Evolutionary conservation across 1,140 invertebrate species (phyloP), one percentile per base, ranked within the genome.

Genomic region (Neoseiulus cucumeris): DNA sequence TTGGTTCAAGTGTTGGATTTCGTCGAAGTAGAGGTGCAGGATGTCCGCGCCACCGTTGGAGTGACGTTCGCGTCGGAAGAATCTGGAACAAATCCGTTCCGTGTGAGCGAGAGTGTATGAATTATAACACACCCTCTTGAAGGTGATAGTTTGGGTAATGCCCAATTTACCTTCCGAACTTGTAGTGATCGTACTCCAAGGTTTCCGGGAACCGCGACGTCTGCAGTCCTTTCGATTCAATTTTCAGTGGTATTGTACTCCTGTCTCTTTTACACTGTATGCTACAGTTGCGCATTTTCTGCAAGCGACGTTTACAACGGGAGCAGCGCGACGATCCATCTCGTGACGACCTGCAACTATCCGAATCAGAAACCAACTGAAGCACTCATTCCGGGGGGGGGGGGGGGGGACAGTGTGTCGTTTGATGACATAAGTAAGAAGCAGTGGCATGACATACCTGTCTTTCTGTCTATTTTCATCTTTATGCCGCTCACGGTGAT

Each of bases 1-100:
- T 0, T 77, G 74, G 45, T 79, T 79, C n/a, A 98, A 78, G 72
- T 82, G 79, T 71, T 85, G 82, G 44, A 97, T 84, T 77, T 97
- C 89, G 71, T 92, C 84, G 75, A 95, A 90, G 76, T 93, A 91
- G 73, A 92, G 81, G 77, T 92, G 89, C 41, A 97, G 82, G 7
- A 94, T 84, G 42, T 84, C 82, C 1, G 91, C 93, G 29, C 91
- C 92, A n/a, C 94, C 94, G 79, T 98, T 98, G 0, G 89, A 83
- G 78, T 96, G 90, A 0, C 84, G 85, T 76, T 98, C 92, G 69
- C 94, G 81, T 68, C 88, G 83, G 73, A 91, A 86, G 70, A 83
- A 86, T 67, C 83, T 79, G 55, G 9, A 9, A 9, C 4, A 39
- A 39, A 39, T 39, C 33, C 33, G 33, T 39, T 6, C 33, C 9